phyloP scores from a whole-genome alignment of 2,113 vertebrate species.

The Peromyscus maniculatus region DNA sequence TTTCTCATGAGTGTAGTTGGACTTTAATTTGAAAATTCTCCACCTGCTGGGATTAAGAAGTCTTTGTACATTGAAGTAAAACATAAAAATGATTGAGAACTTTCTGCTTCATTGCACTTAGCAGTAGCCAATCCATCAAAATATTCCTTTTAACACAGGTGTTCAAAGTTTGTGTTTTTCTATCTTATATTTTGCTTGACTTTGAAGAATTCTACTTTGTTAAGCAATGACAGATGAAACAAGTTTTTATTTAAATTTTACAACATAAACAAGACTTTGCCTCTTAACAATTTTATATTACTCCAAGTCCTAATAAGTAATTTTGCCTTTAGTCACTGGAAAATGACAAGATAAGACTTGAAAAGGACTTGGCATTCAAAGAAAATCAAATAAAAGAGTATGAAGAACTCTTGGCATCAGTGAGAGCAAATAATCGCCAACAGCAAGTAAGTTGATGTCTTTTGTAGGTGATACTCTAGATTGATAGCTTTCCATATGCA shows the following conservation, averaged over 20 bases:
- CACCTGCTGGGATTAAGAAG: slow-evolving; percentile 53
- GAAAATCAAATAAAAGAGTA: slow-evolving; percentile 94
- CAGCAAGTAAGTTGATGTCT: slow-evolving; percentile 91
- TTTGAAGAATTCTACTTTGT: slow-evolving; percentile 63
- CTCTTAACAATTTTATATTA: slow-evolving; percentile 31
- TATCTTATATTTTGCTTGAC: slow-evolving; percentile 29
- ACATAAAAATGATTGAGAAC: slow-evolving; percentile 56
- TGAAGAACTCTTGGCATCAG: slow-evolving; percentile 91
- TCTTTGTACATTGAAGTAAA: slow-evolving; percentile 53
- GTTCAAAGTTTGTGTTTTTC: slow-evolving; percentile 47
- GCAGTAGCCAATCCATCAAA: slow-evolving; percentile 32
- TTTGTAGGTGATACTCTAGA: slow-evolving; percentile 28
- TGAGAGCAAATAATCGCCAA: slow-evolving; percentile 94
- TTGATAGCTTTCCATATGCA: slow-evolving; percentile 38
- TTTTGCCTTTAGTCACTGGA: slow-evolving; percentile 90
- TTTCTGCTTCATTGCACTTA: slow-evolving; percentile 45
- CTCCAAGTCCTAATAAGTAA: slow-evolving; percentile 19
- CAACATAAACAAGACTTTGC: neutral
- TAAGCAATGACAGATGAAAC: slow-evolving; percentile 54
- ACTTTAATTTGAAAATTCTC: slow-evolving; percentile 67
- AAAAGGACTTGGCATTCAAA: slow-evolving; percentile 95
- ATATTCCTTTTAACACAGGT: neutral
- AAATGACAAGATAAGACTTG: slow-evolving; percentile 91
- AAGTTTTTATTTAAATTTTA: slow-evolving; percentile 56
- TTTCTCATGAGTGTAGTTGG: slow-evolving; percentile 43